A percentile compares a stretch with the other conserved stretches of the same genome.
Evolutionary conservation across 2,888 invertebrate genomes (phyloP).

Genomic region (Drosophila ezoana): DNA sequence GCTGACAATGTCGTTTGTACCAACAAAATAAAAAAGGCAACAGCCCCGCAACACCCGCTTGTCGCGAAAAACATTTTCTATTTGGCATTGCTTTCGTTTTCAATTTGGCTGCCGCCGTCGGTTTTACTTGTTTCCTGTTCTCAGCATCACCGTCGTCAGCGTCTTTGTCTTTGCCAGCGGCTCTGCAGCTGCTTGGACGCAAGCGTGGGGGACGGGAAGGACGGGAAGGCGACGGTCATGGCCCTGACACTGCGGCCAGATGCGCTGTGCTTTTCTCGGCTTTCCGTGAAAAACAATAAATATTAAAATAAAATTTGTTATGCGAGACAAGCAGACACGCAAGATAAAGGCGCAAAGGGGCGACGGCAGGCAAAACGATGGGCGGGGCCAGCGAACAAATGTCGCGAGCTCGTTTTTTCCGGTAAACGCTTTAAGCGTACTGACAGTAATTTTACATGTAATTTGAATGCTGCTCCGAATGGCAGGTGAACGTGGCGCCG

Average conservation of each 20-base stretch:
- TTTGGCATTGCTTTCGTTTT: slow-evolving; percentile 79
- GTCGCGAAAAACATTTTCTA: slow-evolving; percentile 72
- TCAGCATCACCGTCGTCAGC: slow-evolving; percentile 21
- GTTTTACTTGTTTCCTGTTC: slow-evolving; percentile 28
- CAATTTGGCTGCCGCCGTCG: slow-evolving; percentile 65
- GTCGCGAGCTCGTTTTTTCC: slow-evolving; percentile 43
- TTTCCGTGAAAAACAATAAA: slow-evolving; percentile 75
- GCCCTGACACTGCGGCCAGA: slow-evolving; percentile 19
- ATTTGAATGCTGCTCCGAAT: slow-evolving; percentile 60
- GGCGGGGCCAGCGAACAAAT: slow-evolving; percentile 32
- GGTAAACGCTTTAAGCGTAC: slow-evolving; percentile 67
- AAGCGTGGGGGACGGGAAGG: background rate
- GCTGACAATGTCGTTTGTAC: slow-evolving; percentile 74
- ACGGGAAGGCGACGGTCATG: no score
- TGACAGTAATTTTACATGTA: slow-evolving; percentile 74
- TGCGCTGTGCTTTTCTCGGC: slow-evolving; percentile 65
- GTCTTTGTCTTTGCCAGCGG: slow-evolving; percentile 42
- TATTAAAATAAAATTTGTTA: slow-evolving; percentile 78
- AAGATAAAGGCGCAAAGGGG: slow-evolving; percentile 25
- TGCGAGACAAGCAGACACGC: slow-evolving; percentile 61
- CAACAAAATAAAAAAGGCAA: slow-evolving; percentile 5
- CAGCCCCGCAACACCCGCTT: background rate
- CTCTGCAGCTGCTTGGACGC: slow-evolving; percentile 20
- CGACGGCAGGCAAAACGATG: background rate
- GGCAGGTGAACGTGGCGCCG: slow-evolving; percentile 3